Evolutionary conservation across 2,888 invertebrate genomes (phyloP), one percentile per base, ranked within the genome.

Genomic region (Aspidapion aeneum): DNA sequence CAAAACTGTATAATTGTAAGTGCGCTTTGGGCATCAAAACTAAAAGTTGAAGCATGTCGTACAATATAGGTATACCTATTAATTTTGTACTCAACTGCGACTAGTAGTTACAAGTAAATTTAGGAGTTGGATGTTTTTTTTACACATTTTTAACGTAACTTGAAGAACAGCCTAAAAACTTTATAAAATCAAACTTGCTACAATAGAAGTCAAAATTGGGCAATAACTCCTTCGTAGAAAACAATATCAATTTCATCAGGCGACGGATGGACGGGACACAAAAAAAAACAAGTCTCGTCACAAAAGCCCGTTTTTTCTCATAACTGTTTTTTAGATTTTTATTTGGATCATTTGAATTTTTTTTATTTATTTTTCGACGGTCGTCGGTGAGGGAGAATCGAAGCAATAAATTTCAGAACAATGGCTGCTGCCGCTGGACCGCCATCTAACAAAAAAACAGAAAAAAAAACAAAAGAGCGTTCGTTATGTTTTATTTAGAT

Each of bases 401-500:
- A 68, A 70, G 75, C 74, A 74, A 78, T 77, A 78, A 77, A 77
- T 78, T 74, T 71, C 65, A 69, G 72, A 77, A 77, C 78, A 78
- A 78, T 77, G 73, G 75, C 71, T 73, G 70, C 69, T 74, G 73
- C 72, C 75, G n/a, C 35, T 12, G 35, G 5, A 3, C 3, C 12
- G 35, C 35, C 35, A 35, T 35, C 35, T 35, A 35, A 35, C 35
- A 35, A 35, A 35, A 35, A n/a, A n/a, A n/a, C n/a, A n/a, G n/a
- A n/a, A 75, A 73, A 71, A 74, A 74, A 74, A 75, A 74, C 73
- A 75, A 76, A 76, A 71, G 75, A 71, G 60, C 69, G 72, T 73
- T 74, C 74, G 77, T 77, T 76, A 75, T 74, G 76, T 75, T 77
- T 76, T 77, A 77, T 78, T 78, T 76, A 75, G 75, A 76, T 75